phyloP scores from a whole-genome alignment of 2,113 vertebrate species.

The Anser brachyrhynchus region DNA sequence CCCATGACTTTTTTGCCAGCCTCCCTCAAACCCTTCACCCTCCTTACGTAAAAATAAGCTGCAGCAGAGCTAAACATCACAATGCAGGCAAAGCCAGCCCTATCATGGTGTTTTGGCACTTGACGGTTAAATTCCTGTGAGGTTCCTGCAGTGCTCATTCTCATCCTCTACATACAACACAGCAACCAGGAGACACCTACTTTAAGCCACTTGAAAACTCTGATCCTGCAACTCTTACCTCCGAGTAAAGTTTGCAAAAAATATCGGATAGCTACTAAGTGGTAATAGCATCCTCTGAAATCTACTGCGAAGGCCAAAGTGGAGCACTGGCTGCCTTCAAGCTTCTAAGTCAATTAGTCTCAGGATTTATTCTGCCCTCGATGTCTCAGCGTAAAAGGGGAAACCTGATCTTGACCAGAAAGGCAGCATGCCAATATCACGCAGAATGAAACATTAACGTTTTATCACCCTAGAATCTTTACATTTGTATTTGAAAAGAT shows the following conservation, averaged over 20 bases:
- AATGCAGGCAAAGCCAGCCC: background rate
- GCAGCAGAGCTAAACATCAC: background rate
- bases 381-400: background rate
- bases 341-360: background rate
- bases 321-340: background rate
- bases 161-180: background rate
- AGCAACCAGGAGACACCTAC: background rate
- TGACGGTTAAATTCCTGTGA: background rate
- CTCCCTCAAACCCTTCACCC: background rate
- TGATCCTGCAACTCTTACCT: background rate
- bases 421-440: background rate
- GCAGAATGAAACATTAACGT: background rate
- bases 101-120: rapidly evolving
- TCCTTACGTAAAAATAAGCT: rapidly evolving
- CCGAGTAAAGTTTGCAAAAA: background rate
- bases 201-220: background rate
- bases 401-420: background rate
- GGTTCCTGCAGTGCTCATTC: background rate
- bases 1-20: background rate
- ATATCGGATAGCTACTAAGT: background rate
- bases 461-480: background rate
- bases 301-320: background rate
- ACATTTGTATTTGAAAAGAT: background rate
- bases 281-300: background rate
- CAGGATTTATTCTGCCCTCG: background rate